phyloP scores from a whole-genome alignment of 2,888 invertebrate species.

The Troilus luridus region DNA sequence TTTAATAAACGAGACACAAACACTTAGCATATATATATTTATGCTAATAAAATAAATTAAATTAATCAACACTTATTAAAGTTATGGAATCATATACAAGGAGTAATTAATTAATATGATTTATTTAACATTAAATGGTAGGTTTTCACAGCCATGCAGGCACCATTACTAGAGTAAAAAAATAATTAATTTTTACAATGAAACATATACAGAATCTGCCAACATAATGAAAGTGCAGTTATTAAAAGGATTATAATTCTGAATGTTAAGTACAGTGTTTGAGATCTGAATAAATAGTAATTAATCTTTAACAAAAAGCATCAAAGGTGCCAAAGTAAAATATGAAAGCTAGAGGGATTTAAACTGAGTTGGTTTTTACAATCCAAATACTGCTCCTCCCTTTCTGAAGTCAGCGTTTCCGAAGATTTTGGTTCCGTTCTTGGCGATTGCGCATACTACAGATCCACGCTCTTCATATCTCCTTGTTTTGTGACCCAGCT shows the following conservation, averaged over 20 bases:
- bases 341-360: not conserved
- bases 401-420: slow-evolving; percentile 88
- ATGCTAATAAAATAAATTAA: slow-evolving; percentile 28
- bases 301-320: not conserved
- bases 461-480: slow-evolving; percentile 79
- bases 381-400: slow-evolving; percentile 82
- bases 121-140: slow-evolving; percentile 45
- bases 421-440: slow-evolving; percentile 75
- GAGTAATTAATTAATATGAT: not conserved
- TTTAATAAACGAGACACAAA: slow-evolving; percentile 18
- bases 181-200: slow-evolving; percentile 12
- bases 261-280: slow-evolving; percentile 49
- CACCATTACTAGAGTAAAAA: slow-evolving; percentile 39
- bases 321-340: slow-evolving; percentile 38
- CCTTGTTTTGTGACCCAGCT: slow-evolving; percentile 78
- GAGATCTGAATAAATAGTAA: slow-evolving; percentile 34
- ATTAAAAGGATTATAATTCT: slow-evolving; percentile 19
- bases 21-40: not conserved
- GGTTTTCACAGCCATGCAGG: slow-evolving; percentile 54
- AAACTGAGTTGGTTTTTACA: not conserved
- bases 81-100: slow-evolving; percentile 47
- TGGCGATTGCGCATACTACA: slow-evolving; percentile 79
- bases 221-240: slow-evolving; percentile 4
- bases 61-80: slow-evolving; percentile 25
- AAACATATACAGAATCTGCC: slow-evolving; percentile 42